Evolutionary conservation across 2,797 vertebrate genomes (phyloP), one percentile per base, ranked within the genome.

Genomic region (Heterohyrax brucei): DNA sequence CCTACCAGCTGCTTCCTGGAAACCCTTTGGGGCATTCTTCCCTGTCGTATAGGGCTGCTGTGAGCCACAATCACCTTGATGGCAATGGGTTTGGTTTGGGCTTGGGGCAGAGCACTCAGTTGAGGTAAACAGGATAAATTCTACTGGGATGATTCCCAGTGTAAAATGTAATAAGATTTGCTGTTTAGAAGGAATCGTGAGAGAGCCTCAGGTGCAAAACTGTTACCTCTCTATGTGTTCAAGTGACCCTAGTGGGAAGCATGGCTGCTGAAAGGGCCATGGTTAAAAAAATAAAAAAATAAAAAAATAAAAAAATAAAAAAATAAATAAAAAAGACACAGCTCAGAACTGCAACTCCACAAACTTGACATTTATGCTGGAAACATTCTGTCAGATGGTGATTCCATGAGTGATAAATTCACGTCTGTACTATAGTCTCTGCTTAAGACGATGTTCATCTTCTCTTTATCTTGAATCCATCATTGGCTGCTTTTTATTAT

Each of bases 401-500:
- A 44, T 61, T 87, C 70, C 19, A 16, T 26, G 68, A 56, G 72
- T 24, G 56, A 92, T 85, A 85, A 64, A 86, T 0, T 7, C 39
- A 44, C 10, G 64, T 5, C n/a, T 21, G n/a, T 56, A 26, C 84
- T 13, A 78, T 1, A 46, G 72, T 66, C 53, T 80, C 75, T 70
- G 39, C 59, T 28, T 82, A 89, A 48, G 24, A 83, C 56, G 62
- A 72, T 16, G 33, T 44, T 91, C 81, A 28, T 46, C 26, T 87
- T 83, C 53, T 62, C 46, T 93, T 76, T 81, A 89, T 46, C 88
- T 39, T 80, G 76, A 83, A 83, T 56, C 64, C 89, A 28, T 79
- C 80, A 89, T 81, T 39, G 26, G 33, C 12, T 95, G 56, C 33
- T 94, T 96, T 92, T 93, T 89, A 77, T 53, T 33, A 78, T 13